Evolutionary conservation across 2,888 invertebrate genomes (phyloP).

Genomic region (Heliconius erato): DNA sequence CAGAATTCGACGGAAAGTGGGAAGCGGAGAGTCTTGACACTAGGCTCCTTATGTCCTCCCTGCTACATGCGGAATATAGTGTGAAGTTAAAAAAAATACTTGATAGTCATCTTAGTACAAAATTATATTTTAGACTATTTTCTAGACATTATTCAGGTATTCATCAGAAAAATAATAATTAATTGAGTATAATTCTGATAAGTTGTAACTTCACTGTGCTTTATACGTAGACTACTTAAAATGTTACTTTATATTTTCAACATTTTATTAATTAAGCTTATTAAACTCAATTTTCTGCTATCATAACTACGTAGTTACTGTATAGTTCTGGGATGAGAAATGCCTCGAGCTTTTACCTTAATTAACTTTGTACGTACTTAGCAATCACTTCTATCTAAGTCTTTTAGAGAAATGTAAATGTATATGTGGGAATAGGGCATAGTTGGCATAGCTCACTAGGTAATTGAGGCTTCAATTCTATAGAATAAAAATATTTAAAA

Average conservation of each 20-base stretch:
- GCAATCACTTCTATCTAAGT: background rate
- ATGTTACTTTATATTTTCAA: background rate
- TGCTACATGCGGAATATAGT: no score
- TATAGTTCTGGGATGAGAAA: background rate
- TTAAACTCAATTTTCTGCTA: background rate
- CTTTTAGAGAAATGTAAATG: constrained; percentile 1
- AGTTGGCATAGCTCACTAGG: background rate
- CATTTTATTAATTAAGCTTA: constrained; percentile 8
- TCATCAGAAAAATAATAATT: background rate
- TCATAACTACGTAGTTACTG: constrained; percentile 6
- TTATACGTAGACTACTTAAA: background rate
- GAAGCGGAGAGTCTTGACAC: no score
- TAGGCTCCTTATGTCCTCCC: no score
- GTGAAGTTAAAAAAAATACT: background rate
- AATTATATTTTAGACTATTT: background rate
- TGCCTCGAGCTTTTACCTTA: background rate
- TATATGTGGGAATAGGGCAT: background rate
- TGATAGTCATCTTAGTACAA: no score
- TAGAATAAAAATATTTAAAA: background rate
- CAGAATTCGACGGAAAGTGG: no score
- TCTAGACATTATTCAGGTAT: background rate
- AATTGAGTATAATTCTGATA: background rate
- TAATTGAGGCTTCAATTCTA: background rate
- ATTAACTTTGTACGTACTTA: background rate
- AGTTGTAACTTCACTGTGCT: background rate